phyloP scores from a whole-genome alignment of 2,113 vertebrate species.

The Abramis brama region DNA sequence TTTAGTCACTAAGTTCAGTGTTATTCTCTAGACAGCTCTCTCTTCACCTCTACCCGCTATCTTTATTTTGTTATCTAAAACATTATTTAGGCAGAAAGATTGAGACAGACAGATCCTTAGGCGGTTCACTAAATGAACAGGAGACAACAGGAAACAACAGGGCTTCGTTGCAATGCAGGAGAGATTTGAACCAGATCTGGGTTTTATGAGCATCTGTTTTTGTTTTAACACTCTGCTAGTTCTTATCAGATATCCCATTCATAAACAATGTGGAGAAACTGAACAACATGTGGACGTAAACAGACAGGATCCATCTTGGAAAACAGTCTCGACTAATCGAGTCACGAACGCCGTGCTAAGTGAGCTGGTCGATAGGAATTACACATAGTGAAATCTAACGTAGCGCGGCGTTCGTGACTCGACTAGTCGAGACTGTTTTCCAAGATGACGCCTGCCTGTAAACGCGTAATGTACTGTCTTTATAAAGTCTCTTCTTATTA shows the following conservation, averaged over 20 bases:
- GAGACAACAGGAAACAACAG: constrained; percentile 16
- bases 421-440: too few species aligned
- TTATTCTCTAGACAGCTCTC: neutral
- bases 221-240: constrained; percentile 3
- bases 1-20: neutral
- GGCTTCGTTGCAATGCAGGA: neutral
- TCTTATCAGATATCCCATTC: constrained; percentile 7
- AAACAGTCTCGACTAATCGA: too few species aligned
- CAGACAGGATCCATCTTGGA: too few species aligned
- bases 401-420: too few species aligned
- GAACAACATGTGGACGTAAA: neutral
- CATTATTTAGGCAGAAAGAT: neutral
- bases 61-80: neutral
- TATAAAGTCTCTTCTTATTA: too few species aligned
- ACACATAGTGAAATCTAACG: too few species aligned
- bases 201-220: constrained; percentile 8
- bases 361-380: too few species aligned
- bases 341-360: too few species aligned
- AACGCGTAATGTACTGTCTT: too few species aligned
- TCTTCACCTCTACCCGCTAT: neutral
- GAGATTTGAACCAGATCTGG: neutral
- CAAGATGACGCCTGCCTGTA: too few species aligned
- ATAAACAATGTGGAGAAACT: neutral
- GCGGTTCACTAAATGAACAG: neutral
- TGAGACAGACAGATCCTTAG: neutral